A percentile compares a stretch with the other conserved stretches of the same genome.
Evolutionary conservation across 2,888 invertebrate genomes (phyloP).

Genomic region (Philereme transversata): DNA sequence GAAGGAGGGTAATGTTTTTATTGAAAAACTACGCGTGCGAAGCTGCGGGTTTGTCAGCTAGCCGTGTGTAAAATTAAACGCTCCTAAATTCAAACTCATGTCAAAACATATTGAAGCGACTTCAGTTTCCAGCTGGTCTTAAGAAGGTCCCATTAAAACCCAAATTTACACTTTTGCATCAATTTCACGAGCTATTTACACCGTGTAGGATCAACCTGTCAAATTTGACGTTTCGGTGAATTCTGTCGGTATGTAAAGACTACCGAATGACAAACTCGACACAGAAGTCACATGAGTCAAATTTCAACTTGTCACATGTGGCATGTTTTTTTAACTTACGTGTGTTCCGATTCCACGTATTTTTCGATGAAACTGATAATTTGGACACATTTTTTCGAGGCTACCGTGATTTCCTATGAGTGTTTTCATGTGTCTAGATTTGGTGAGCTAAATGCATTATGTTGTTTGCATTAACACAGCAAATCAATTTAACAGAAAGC

Average conservation of each 20-base stretch:
- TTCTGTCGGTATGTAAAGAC: slow-evolving; percentile 56
- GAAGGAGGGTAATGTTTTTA: too few species aligned
- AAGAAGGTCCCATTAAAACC: neutral
- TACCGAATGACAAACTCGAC: slow-evolving; percentile 56
- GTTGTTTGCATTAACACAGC: slow-evolving; percentile 19
- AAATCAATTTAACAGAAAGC: slow-evolving; percentile 27
- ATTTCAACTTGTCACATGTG: slow-evolving; percentile 69
- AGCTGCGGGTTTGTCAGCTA: too few species aligned
- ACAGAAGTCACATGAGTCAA: slow-evolving; percentile 61
- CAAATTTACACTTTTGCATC: slow-evolving; percentile 40
- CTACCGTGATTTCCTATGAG: slow-evolving; percentile 51
- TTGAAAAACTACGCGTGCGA: too few species aligned
- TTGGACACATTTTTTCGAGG: slow-evolving; percentile 49
- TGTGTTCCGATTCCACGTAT: slow-evolving; percentile 53
- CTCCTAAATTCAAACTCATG: neutral
- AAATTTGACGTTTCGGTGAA: slow-evolving; percentile 67
- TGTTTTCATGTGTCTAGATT: slow-evolving; percentile 30
- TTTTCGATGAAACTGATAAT: slow-evolving; percentile 40
- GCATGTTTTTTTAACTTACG: slow-evolving; percentile 52
- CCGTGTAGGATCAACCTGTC: slow-evolving; percentile 52
- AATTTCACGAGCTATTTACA: slow-evolving; percentile 72
- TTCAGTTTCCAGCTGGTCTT: neutral
- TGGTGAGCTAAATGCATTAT: neutral
- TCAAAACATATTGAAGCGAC: neutral
- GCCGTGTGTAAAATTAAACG: neutral